A percentile compares a stretch with the other conserved stretches of the same genome.
These are phyloP conservation scores for Meloidogyne hapla DNA, from an alignment of 1,140 invertebrate genomes.

Conservation along the genomic window DNA sequence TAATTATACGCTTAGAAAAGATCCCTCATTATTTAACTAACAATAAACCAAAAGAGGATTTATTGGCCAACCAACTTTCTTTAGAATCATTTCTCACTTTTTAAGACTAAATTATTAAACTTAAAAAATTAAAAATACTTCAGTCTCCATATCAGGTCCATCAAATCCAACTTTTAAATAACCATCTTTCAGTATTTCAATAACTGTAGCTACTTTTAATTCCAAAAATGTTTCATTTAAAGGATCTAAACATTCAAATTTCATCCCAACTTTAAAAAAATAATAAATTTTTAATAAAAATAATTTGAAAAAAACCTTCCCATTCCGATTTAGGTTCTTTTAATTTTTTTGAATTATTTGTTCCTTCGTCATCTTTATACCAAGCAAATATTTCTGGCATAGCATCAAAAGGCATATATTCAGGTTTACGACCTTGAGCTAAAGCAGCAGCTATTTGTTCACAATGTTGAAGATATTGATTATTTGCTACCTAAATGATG, in stretches of 20 bases:
- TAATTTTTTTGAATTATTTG: not conserved
- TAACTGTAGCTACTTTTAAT: conserved; percentile 40
- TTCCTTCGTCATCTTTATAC: not conserved
- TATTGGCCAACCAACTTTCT: too few species aligned
- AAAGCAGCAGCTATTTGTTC: not conserved
- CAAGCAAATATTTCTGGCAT: not conserved
- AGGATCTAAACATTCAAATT: conserved; percentile 51
- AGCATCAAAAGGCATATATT: conserved; percentile 1
- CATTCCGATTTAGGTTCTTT: not conserved
- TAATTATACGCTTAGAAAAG: too few species aligned
- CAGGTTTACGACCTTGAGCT: not conserved
- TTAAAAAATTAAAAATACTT: not conserved
- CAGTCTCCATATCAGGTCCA: conserved; percentile 44
- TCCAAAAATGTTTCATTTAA: conserved; percentile 35
- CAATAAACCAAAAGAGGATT: too few species aligned
- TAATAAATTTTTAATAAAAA: not conserved
- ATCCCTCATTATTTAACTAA: too few species aligned
- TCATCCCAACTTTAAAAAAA: conserved; percentile 32
- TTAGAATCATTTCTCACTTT: too few species aligned
- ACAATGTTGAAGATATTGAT: conserved; percentile 14
- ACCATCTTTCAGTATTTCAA: conserved; percentile 39
- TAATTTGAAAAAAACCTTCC: not conserved
- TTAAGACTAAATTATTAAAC: too few species aligned
- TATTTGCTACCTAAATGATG: conserved; percentile 31
- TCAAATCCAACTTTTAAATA: conserved; percentile 52